A percentile compares a stretch with the other conserved stretches of the same genome.
These are phyloP conservation scores for Neoniphon sammara DNA, from an alignment of 2,797 vertebrate species.

Conservation along the genomic window DNA sequence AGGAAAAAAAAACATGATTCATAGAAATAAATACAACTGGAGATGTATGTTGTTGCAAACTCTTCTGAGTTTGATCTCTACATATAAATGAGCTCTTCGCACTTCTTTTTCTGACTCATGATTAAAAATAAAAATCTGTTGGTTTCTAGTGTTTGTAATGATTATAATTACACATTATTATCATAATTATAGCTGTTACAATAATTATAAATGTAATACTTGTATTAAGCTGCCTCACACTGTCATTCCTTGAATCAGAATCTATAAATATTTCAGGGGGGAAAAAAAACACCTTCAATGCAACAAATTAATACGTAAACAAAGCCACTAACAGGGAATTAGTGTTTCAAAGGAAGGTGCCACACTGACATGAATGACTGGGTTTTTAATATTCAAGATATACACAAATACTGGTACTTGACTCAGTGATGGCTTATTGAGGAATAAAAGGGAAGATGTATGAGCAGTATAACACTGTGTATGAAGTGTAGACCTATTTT, in stretches of 20 bases:
- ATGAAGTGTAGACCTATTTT: slow-evolving; percentile 3
- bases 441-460: too few species aligned
- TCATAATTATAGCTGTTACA: slow-evolving; percentile 40
- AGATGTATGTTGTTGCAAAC: too few species aligned
- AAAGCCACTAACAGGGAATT: slow-evolving; percentile 17
- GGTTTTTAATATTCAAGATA: too few species aligned
- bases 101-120: slow-evolving; percentile 14
- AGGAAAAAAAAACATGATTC: too few species aligned
- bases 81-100: slow-evolving; percentile 20
- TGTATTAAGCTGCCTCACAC: slow-evolving; percentile 5
- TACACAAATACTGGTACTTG: too few species aligned
- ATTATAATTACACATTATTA: slow-evolving; percentile 50
- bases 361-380: too few species aligned
- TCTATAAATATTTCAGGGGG: neutral
- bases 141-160: slow-evolving; percentile 33
- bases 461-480: too few species aligned
- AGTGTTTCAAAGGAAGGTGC: too few species aligned
- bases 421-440: too few species aligned
- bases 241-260: slow-evolving; percentile 14
- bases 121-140: slow-evolving; percentile 32
- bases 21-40: too few species aligned
- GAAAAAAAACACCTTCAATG: neutral
- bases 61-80: slow-evolving; percentile 16
- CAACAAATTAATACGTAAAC: neutral
- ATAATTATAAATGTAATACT: slow-evolving; percentile 54